These are phyloP conservation scores for Thunnus albacares DNA, from an alignment of 2,797 vertebrate genomes.

Conservation along the genomic window DNA sequence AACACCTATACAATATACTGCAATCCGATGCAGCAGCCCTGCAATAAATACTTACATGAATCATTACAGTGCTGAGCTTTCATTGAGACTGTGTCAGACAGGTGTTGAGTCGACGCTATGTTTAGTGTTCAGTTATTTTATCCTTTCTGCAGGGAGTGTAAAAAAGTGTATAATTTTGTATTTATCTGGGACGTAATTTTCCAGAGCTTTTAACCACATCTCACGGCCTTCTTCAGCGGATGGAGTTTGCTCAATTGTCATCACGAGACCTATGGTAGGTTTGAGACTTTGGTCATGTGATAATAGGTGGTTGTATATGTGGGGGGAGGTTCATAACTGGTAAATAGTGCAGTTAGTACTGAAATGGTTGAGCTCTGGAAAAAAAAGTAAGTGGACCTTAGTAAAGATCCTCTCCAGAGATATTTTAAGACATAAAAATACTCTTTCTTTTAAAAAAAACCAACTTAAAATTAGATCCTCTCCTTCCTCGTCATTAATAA, in stretches of 20 bases:
- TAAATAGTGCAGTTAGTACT: not conserved
- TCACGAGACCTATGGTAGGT: not conserved
- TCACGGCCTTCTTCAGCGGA: not conserved
- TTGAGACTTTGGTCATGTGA: not conserved
- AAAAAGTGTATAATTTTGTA: not conserved
- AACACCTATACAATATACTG: not conserved
- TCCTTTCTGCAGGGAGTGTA: not conserved
- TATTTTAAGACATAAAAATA: no score
- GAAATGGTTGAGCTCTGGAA: not conserved
- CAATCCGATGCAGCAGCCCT: not conserved
- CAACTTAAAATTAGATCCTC: no score
- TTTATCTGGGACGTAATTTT: not conserved
- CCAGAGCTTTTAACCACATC: not conserved
- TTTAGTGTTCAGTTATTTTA: not conserved
- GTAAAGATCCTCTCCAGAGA: not conserved
- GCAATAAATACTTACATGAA: no score
- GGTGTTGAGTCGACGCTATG: not conserved
- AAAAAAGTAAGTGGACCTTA: not conserved
- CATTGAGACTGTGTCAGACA: not conserved
- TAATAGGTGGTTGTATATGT: not conserved
- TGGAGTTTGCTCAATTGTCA: no score
- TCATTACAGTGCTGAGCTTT: not conserved
- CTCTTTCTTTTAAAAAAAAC: no score
- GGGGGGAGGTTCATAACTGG: not conserved
- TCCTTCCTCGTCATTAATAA: no score